Base-by-base conservation (phyloP, 2,888 invertebrate genomes). In the Eristalis arbustorum region DNA sequence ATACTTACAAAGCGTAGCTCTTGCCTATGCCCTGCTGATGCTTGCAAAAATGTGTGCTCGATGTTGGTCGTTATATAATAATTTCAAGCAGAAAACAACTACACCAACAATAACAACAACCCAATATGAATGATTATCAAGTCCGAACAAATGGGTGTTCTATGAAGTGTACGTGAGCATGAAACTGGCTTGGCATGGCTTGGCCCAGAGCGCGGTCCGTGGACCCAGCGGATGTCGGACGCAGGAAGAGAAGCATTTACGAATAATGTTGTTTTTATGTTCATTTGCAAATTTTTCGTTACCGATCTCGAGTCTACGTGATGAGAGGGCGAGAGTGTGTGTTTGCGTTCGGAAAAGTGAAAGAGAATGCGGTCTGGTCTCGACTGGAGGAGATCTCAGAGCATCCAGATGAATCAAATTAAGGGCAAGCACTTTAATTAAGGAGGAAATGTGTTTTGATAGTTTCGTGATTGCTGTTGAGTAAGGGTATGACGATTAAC, bases 361-460 rank as follows among this genome's bases (percentile, higher is more conserved):
- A 49, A 18, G 49, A 49, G 49, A 49, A 49, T 49, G 73, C 34
- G 71, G 49, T 76, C 66, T 37, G 62, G 8, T 31, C 42, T 8
- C n/a, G 2, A 37, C 31, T 69, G 74, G 40, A 69, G 69, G 49
- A 59, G 69, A 81, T 37, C 71, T 75, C 57, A 59, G 31, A 61
- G 63, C 68, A 68, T 31, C 71, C 71, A 80, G 80, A 80, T 84
- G 84, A 81, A 81, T 81, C 81, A 81, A 85, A 85, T 85, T 85
- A 81, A 77, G 81, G 77, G 77, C 84, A 85, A 81, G 81, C 84
- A 85, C 81, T 85, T 81, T 85, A 81, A 85, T 85, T 85, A 81
- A 85, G 77, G 61, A 72, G 84, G 61, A 76, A 76, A 80, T 72
- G 73, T 85, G 77, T 85, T 85, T 85, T 81, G 81, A 81, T 81